Base-by-base conservation (phyloP, 2,797 vertebrate species). In the Gorsachius magnificus region DNA sequence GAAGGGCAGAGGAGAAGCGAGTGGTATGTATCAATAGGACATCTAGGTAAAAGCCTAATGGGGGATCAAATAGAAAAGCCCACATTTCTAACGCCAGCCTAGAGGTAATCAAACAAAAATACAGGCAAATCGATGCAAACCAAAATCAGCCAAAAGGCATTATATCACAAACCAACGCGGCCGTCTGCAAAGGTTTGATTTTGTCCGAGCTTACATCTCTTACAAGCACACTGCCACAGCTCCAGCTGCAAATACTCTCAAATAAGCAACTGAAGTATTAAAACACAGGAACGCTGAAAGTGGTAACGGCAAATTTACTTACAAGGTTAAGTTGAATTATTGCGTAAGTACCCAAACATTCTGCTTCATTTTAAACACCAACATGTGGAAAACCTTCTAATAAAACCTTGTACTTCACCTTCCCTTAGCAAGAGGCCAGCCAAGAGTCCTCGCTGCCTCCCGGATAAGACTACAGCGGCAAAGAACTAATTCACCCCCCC, bases 51-150 rank as follows among this genome's bases (percentile, higher is more conserved):
- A 64, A 92, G 51, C 61, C 61, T 90, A 92, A 93, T 51, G 50
- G 61, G 29, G 57, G 76, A 88, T 72, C 84, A 91, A 83, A 91
- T 8, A 61, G 79, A 28, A 92, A 58, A 51, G 15, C 16, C 71
- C 48, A 10, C 45, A 26, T 45, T 75, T n/a, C 54, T 26, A 72
- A 22, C 31, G 54, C 13, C 80, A 88, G 94, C 91, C 94, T 87
- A 77, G 64, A 87, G 89, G 38, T 6, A 94, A 83, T 83, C 87
- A 93, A 94, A 95, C 72, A 89, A 9, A 87, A 83, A 1, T 71
- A 64, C 61, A n/a, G 79, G 80, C 80, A 78, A 93, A 91, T 94
- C 76, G 0, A 94, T 95, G 80, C 90, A 78, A 95, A 95, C 83
- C 72, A 41, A 57, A 83, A 53, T 1, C 61, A 54, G 76, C 76